Conservation (phyloP, 1,140 invertebrate species). For the Drosophila oshimai region DNA sequence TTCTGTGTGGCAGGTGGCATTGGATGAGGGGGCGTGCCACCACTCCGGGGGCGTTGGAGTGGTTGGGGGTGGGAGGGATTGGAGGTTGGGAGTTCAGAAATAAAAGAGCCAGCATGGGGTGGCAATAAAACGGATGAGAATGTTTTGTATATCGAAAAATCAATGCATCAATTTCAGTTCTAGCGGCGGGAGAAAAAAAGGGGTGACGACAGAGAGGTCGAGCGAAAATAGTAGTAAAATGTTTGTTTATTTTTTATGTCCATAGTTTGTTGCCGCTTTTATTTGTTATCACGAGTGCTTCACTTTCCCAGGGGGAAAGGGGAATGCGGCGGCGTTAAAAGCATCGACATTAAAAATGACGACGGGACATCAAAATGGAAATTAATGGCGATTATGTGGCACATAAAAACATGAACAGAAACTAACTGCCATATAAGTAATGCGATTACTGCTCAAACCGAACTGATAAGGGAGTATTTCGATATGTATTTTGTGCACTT, state of each 20-base stretch:
- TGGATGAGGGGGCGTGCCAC: slow-evolving; percentile 24
- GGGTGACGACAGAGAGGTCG: slow-evolving; percentile 4
- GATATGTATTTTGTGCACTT: not conserved
- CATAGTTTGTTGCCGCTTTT: slow-evolving; percentile 72
- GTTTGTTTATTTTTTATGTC: slow-evolving; percentile 62
- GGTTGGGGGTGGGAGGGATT: slow-evolving; percentile 2
- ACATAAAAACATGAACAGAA: slow-evolving; percentile 40
- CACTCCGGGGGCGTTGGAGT: not conserved
- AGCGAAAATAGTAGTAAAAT: slow-evolving; percentile 61
- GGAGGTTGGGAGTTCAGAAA: too few species aligned
- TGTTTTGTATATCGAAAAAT: slow-evolving; percentile 74
- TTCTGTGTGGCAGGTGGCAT: slow-evolving; percentile 36
- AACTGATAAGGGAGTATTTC: slow-evolving; percentile 26
- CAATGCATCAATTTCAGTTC: slow-evolving; percentile 60
- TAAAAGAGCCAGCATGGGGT: slow-evolving; percentile 4
- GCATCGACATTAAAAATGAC: slow-evolving; percentile 68
- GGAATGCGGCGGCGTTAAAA: slow-evolving; percentile 47
- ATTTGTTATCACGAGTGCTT: slow-evolving; percentile 36
- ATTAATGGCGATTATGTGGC: slow-evolving; percentile 53
- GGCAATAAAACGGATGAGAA: slow-evolving; percentile 62
- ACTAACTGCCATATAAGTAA: slow-evolving; percentile 48
- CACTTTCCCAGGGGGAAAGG: not conserved
- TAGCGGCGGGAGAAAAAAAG: not conserved
- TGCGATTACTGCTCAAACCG: slow-evolving; percentile 30
- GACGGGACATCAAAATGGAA: slow-evolving; percentile 54